A percentile compares a stretch with the other conserved stretches of the same genome.
phyloP scores from a whole-genome alignment of 2,113 vertebrate species.

The Ahaetulla prasina region DNA sequence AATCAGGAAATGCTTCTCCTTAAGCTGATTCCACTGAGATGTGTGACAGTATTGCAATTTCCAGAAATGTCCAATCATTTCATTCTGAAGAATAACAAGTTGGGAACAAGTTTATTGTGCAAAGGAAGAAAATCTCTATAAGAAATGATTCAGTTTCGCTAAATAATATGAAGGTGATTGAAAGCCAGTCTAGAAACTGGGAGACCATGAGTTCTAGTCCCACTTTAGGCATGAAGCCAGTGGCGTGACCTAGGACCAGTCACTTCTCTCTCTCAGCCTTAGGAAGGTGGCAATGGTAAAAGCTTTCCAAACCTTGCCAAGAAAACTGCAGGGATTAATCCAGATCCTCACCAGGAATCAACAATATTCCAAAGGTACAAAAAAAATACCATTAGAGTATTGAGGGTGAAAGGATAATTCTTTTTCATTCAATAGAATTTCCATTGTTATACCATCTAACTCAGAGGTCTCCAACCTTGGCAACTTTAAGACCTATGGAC shows the following conservation, averaged over 20 bases:
- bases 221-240: neutral
- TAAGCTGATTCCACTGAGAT: neutral
- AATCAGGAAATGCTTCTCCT: too few relatives aligned
- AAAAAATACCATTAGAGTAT: neutral
- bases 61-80: neutral
- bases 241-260: neutral
- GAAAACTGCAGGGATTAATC: neutral
- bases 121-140: neutral
- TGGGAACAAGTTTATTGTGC: neutral
- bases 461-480: too few relatives aligned
- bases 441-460: too few relatives aligned
- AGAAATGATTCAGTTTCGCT: neutral
- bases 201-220: neutral
- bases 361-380: neutral
- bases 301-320: neutral
- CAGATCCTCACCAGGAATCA: neutral
- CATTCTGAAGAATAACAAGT: neutral
- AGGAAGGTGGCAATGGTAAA: neutral
- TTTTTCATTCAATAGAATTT: too few relatives aligned
- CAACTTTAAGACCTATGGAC: too few relatives aligned
- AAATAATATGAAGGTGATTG: neutral
- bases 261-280: neutral
- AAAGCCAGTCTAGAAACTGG: neutral
- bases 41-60: neutral
- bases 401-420: neutral